Base-by-base conservation (phyloP, 2,888 invertebrate genomes). In the Trichogramma evanescens region DNA sequence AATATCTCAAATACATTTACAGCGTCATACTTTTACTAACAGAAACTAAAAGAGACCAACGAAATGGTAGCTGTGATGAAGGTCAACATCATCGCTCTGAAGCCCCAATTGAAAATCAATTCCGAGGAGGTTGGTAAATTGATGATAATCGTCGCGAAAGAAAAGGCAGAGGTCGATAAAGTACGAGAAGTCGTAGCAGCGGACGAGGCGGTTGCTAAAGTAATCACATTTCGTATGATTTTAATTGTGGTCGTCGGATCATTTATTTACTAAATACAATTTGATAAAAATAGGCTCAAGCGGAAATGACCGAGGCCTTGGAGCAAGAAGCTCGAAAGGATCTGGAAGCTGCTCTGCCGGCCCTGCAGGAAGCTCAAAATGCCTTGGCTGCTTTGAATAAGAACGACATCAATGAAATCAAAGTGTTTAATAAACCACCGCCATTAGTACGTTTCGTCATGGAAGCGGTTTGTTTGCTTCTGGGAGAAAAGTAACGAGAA, bases 351-450 rank as follows among this genome's bases (percentile, higher is more conserved):
- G 95, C 93, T 0, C 82, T 94, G 79, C 95, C 94, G 0, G 92
- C 92, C 0, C 82, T 95, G 75, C 88, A 91, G 62, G 89, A 89
- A 4, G 93, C 95, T 0, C 87, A 89, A 63, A 87, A 88, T 70
- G 93, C 95, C 0, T 80, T 95, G 0, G 89, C 92, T 71, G 83
- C 90, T 0, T 80, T 95, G 10, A 94, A 93, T 72, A 95, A 95
- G 75, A 89, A 86, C 45, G 95, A 95, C 72, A 93, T 95, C 58
- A 90, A 92, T 74, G 95, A 95, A 77, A 79, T 95, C 56, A 87
- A 90, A 71, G 93, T 91, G 0, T 94, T 94, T 74, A 88, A 88
- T 67, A 92, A 93, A 70, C 95, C 95, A 0, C 95, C 95, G 0
- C 84, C 86, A 13, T 79, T 95, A 6, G 94, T 95, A 5, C 86